Conservation (phyloP, 2,888 invertebrate genomes). For the Ophraella communa region DNA sequence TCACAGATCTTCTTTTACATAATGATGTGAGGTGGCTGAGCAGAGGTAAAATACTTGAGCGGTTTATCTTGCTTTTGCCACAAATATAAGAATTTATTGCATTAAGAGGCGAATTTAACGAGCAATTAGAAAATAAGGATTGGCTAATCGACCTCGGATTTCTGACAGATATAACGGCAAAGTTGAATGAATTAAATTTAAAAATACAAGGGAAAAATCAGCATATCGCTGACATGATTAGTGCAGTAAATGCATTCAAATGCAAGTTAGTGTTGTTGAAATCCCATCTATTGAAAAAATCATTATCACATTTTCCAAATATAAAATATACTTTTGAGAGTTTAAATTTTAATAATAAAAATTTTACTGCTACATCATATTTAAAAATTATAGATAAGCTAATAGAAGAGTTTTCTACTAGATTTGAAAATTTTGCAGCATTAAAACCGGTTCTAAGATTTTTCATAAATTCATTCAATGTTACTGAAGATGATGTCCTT, state of each 20-base stretch:
- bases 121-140: too few species aligned
- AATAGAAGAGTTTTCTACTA: conserved; percentile 11
- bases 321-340: conserved; percentile 13
- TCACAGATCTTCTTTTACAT: too few species aligned
- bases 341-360: conserved; percentile 13
- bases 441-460: conserved; percentile 10
- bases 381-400: conserved; percentile 10
- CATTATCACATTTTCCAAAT: conserved; percentile 13
- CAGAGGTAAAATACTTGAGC: neutral
- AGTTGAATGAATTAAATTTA: too few species aligned
- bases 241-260: conserved; percentile 18
- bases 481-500: conserved; percentile 2
- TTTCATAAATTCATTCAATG: conserved; percentile 5
- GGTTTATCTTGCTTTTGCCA: neutral
- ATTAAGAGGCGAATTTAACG: too few species aligned
- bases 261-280: neutral
- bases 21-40: too few species aligned
- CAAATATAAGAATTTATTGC: too few species aligned
- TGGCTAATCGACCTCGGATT: too few species aligned
- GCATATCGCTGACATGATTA: too few species aligned
- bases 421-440: conserved; percentile 10
- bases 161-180: too few species aligned
- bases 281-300: conserved; percentile 8
- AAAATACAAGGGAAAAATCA: too few species aligned
- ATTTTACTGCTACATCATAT: conserved; percentile 15